Evolutionary conservation across 2,888 invertebrate genomes (phyloP).

Genomic region (Chymomyza procnemis): DNA sequence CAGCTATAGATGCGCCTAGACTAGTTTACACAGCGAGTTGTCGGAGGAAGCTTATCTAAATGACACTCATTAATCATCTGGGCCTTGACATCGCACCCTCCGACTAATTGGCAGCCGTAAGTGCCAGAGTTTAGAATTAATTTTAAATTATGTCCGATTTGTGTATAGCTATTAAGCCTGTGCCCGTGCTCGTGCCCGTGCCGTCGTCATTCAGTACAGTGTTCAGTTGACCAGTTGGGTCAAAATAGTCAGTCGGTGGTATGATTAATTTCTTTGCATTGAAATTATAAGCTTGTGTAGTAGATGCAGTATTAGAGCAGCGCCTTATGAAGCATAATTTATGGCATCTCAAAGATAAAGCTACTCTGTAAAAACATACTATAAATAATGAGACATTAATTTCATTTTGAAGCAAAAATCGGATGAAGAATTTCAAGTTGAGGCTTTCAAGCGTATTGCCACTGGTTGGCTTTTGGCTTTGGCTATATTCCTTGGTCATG

Average conservation of each 20-base stretch:
- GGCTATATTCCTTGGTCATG: neutral
- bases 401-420: constrained; percentile 55
- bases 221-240: neutral
- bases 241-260: constrained; percentile 14
- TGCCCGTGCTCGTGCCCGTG: too few relatives aligned
- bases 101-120: constrained; percentile 33
- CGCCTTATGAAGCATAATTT: neutral
- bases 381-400: constrained; percentile 57
- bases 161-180: neutral
- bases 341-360: neutral
- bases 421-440: constrained; percentile 45
- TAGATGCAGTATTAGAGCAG: neutral
- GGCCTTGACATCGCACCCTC: constrained; percentile 14
- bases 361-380: neutral
- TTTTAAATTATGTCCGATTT: constrained; percentile 22
- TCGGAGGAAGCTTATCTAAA: constrained; percentile 38
- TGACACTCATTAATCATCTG: constrained; percentile 42
- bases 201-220: constrained; percentile 12
- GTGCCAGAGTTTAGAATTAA: constrained; percentile 20
- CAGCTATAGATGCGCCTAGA: constrained; percentile 19
- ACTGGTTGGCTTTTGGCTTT: constrained; percentile 16
- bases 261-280: constrained; percentile 31
- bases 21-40: constrained; percentile 18
- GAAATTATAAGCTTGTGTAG: constrained; percentile 6
- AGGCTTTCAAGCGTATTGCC: constrained; percentile 35